These are phyloP conservation scores for Thryonomys swinderianus DNA, from an alignment of 2,113 vertebrate species.

Conservation along the genomic window DNA sequence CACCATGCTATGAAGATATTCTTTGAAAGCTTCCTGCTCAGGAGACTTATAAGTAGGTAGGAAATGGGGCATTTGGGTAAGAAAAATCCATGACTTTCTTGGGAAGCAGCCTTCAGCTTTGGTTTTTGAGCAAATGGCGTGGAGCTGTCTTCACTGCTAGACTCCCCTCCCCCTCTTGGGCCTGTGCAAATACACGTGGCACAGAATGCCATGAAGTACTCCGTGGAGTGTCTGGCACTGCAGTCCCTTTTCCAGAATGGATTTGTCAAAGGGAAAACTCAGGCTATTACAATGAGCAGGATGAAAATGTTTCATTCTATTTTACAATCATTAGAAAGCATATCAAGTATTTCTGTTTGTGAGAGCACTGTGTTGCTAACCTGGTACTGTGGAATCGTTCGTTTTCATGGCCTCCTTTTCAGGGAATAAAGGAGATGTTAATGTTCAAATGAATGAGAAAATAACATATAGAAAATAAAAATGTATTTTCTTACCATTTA, in stretches of 20 bases:
- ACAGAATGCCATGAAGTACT: background rate
- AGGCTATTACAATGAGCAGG: background rate
- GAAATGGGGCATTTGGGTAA: background rate
- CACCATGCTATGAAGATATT: background rate
- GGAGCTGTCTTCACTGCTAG: background rate
- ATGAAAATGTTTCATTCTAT: background rate
- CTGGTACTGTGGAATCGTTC: background rate
- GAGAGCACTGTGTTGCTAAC: background rate
- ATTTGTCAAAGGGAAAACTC: background rate
- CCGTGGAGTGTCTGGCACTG: background rate
- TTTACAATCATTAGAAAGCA: background rate
- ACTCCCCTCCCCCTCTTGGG: background rate
- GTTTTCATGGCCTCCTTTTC: background rate
- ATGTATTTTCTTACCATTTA: background rate
- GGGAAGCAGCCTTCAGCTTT: background rate
- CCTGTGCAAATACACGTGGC: background rate
- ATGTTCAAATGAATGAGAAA: background rate
- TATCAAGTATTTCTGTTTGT: background rate
- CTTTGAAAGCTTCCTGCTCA: background rate
- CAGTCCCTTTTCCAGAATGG: background rate
- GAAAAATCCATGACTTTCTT: background rate
- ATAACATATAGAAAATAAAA: background rate
- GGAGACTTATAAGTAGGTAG: background rate
- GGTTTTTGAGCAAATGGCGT: background rate
- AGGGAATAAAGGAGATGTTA: background rate